Conservation (phyloP, 2,797 vertebrate species). For the Diceros bicornis region DNA sequence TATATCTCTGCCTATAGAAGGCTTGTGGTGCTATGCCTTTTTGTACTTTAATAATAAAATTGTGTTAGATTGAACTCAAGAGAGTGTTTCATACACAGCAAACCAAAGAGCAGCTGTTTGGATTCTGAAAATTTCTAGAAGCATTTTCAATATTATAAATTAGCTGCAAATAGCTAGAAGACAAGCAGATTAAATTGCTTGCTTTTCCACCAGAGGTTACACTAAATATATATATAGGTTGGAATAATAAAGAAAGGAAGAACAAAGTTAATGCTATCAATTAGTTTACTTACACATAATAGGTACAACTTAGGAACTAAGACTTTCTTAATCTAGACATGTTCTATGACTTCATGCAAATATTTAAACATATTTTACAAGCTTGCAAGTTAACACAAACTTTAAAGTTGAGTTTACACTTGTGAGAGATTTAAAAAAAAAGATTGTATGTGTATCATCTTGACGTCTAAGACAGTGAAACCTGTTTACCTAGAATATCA, state of each 20-base stretch:
- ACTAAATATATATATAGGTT: background rate
- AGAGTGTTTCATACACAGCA: background rate
- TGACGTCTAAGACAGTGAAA: background rate
- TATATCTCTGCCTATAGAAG: background rate
- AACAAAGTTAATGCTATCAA: background rate
- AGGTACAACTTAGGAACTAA: background rate
- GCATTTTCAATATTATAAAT: conserved; percentile 7
- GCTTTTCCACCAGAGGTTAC: background rate
- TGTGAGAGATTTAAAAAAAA: background rate
- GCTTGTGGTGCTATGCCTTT: conserved; percentile 10
- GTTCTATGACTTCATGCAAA: background rate
- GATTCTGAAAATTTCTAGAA: conserved; percentile 36
- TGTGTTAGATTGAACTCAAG: conserved; percentile 27
- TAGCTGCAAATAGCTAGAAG: conserved; percentile 28
- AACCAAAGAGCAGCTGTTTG: background rate
- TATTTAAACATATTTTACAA: background rate
- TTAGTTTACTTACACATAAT: conserved; percentile 8
- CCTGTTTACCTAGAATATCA: conserved; percentile 6
- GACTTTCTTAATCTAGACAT: background rate
- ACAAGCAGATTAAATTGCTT: background rate
- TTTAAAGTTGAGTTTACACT: background rate
- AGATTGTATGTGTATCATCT: background rate
- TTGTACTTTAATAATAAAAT: conserved; percentile 44
- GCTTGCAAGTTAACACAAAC: background rate
- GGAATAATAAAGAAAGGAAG: conserved; percentile 3